These are phyloP conservation scores for Calliopum simillimum DNA, from an alignment of 2,888 invertebrate genomes.

Conservation along the genomic window DNA sequence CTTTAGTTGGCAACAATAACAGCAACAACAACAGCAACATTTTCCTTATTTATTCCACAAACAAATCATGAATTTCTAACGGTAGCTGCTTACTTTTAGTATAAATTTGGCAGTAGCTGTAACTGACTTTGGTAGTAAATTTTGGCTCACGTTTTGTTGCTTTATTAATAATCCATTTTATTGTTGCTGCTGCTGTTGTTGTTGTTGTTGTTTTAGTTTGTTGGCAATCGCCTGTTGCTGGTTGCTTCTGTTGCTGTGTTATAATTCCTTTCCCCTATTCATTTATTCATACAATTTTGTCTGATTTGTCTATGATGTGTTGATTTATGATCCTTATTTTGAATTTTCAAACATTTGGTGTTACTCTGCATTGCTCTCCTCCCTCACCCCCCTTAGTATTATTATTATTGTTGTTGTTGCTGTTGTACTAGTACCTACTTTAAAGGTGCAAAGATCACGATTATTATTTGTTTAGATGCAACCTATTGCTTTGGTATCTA, in stretches of 20 bases:
- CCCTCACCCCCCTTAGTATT: too few relatives aligned
- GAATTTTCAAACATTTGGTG: slow-evolving; percentile 24
- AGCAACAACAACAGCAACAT: slow-evolving; percentile 26
- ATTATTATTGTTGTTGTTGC: slow-evolving; percentile 15
- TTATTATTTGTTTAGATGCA: slow-evolving; percentile 26
- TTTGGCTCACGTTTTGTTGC: slow-evolving; percentile 34
- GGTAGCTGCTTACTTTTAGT: slow-evolving; percentile 16
- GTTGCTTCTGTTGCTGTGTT: slow-evolving; percentile 19
- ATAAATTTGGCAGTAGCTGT: background rate
- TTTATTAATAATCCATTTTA: slow-evolving; percentile 32
- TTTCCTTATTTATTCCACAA: slow-evolving; percentile 32
- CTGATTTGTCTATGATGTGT: slow-evolving; percentile 29
- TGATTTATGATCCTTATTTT: slow-evolving; percentile 37
- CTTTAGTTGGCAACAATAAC: slow-evolving; percentile 26
- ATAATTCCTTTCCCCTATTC: slow-evolving; percentile 29
- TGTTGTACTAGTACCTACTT: slow-evolving; percentile 2
- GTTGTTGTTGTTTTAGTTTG: slow-evolving; percentile 20
- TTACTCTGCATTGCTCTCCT: slow-evolving; percentile 1
- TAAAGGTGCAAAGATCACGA: slow-evolving; percentile 34
- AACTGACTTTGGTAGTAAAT: slow-evolving; percentile 7
- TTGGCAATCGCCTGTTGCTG: background rate
- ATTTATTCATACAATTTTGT: slow-evolving; percentile 28
- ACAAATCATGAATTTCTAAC: slow-evolving; percentile 31
- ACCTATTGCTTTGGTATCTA: background rate
- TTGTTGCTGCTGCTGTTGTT: background rate